phyloP scores from a whole-genome alignment of 2,888 invertebrate genomes.

The Rosalia funebris region DNA sequence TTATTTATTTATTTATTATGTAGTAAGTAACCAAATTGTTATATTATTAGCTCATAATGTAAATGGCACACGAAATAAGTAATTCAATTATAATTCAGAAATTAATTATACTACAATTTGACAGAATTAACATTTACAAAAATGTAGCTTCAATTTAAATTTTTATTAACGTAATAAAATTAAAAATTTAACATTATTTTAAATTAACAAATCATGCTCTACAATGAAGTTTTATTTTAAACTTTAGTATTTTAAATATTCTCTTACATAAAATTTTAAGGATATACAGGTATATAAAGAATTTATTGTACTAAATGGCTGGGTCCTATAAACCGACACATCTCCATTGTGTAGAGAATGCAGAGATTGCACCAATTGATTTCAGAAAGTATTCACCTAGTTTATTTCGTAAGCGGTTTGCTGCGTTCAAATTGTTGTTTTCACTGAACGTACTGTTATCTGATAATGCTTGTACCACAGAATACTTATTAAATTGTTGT shows the following conservation, averaged over 20 bases:
- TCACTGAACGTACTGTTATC: background rate
- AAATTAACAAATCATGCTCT: background rate
- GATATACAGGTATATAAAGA: background rate
- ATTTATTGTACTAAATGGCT: conserved; percentile 10
- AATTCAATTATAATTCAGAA: background rate
- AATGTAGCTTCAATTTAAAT: background rate
- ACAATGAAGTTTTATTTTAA: background rate
- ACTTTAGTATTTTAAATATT: background rate
- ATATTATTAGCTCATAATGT: background rate
- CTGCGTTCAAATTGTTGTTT: background rate
- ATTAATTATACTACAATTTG: background rate
- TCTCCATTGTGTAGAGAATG: background rate
- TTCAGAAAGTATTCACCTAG: background rate
- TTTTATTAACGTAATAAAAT: background rate
- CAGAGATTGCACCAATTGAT: background rate
- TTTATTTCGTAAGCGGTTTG: background rate
- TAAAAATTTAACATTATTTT: background rate
- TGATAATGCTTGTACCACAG: background rate
- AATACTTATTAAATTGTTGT: conserved; percentile 2
- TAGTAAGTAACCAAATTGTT: background rate
- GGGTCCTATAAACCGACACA: conserved; percentile 3
- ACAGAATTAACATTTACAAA: background rate
- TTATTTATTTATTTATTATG: background rate
- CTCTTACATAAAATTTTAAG: background rate
- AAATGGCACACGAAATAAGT: background rate